Evolutionary conservation across 2,888 invertebrate species (phyloP).

Genomic region (Cyaniris semiargus): DNA sequence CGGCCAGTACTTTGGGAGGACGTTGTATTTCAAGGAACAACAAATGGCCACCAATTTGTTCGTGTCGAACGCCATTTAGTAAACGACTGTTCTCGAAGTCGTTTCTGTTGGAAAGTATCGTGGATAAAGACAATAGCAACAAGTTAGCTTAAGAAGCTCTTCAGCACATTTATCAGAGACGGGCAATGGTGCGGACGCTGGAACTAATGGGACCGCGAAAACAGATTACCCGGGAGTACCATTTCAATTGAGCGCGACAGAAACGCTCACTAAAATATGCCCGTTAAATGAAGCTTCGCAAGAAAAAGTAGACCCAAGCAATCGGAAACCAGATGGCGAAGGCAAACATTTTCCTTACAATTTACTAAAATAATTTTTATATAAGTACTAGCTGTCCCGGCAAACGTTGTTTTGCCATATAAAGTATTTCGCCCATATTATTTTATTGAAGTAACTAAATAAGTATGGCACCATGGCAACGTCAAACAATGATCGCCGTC

Average conservation of each 20-base stretch:
- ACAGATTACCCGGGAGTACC: conserved; percentile 35
- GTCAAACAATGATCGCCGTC: too few species aligned
- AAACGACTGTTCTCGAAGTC: conserved; percentile 45
- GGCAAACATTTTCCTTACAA: not conserved
- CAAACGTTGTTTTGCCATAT: too few species aligned
- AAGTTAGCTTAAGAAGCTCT: conserved; percentile 52
- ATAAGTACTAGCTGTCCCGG: too few species aligned
- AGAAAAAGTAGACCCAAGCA: conserved; percentile 13
- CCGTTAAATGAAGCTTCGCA: conserved; percentile 30
- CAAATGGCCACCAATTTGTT: conserved; percentile 56
- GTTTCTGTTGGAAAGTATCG: conserved; percentile 49
- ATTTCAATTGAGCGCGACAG: conserved; percentile 34
- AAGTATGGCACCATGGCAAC: too few species aligned
- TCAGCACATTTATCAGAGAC: conserved; percentile 19
- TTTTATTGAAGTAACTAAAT: too few species aligned
- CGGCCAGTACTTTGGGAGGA: conserved; percentile 28
- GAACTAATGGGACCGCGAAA: conserved; percentile 29
- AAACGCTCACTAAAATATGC: conserved; percentile 37
- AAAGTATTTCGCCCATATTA: too few species aligned
- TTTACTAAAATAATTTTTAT: not conserved
- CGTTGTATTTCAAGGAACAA: conserved; percentile 41
- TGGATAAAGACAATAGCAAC: conserved; percentile 57
- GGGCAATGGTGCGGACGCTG: conserved; percentile 29
- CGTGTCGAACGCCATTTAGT: conserved; percentile 50
- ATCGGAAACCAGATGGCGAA: not conserved